Percentiles rank a stretch among this genome's conserved stretches.
These are phyloP conservation scores for Lamprologus callipterus DNA, from an alignment of 2,113 vertebrate species.

Conservation along the genomic window DNA sequence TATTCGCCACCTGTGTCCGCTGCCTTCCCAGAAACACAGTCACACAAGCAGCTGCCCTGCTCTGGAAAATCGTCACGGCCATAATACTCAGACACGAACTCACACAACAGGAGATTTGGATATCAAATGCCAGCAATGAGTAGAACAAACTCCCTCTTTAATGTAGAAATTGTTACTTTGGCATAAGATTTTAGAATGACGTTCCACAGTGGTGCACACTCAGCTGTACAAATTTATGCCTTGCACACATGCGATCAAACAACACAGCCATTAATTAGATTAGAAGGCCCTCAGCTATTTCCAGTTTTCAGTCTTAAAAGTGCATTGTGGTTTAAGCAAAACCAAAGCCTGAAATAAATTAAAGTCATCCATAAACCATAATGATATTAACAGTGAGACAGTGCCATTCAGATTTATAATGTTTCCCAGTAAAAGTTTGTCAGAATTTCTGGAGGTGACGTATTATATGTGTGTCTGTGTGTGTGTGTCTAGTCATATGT, in stretches of 20 bases:
- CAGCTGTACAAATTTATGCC: constrained; percentile 24
- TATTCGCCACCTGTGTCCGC: constrained; percentile 68
- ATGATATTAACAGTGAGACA: constrained; percentile 25
- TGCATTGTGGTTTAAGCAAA: not conserved
- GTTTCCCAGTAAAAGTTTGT: constrained; percentile 20
- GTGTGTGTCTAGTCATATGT: not conserved
- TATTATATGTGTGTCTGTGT: not conserved
- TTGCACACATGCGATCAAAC: constrained; percentile 10
- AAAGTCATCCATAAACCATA: constrained; percentile 18
- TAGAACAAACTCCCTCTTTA: constrained; percentile 13
- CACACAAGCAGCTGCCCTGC: constrained; percentile 35
- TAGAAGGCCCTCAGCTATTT: constrained; percentile 11
- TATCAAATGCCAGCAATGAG: not conserved
- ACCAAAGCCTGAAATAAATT: constrained; percentile 9
- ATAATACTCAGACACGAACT: not conserved
- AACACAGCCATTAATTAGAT: constrained; percentile 18
- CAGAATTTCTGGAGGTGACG: constrained; percentile 10
- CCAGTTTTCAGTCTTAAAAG: constrained; percentile 27
- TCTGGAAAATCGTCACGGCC: constrained; percentile 16
- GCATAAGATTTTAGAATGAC: not conserved
- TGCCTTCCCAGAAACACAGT: constrained; percentile 54
- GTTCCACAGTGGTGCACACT: not conserved
- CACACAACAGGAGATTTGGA: not conserved
- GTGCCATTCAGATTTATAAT: constrained; percentile 1
- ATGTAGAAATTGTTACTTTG: constrained; percentile 4